phyloP scores from a whole-genome alignment of 1,140 invertebrate genomes.

The Diabrotica undecimpunctata region DNA sequence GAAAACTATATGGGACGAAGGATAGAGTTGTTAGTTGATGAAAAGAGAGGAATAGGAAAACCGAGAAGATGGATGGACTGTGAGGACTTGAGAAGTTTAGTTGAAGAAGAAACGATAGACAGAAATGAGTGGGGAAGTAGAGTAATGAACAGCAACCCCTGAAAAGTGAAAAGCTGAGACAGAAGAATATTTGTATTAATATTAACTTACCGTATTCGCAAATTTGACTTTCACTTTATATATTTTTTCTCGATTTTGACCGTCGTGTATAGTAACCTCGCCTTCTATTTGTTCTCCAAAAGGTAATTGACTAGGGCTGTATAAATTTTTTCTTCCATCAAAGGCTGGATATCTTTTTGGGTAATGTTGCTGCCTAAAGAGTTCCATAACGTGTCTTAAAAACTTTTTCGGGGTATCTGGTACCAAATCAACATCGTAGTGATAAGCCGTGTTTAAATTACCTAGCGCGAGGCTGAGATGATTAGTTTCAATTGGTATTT shows the following conservation, averaged over 20 bases:
- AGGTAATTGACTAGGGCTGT: conserved; percentile 41
- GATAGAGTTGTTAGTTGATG: too few relatives aligned
- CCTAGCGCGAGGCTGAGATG: conserved; percentile 54
- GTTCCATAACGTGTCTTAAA: conserved; percentile 42
- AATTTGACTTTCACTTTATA: conserved; percentile 60
- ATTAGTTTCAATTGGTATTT: conserved; percentile 54
- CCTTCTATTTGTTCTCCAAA: conserved; percentile 28
- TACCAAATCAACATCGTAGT: conserved; percentile 51
- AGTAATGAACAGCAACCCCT: too few relatives aligned
- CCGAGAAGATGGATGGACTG: too few relatives aligned
- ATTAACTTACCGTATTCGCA: conserved; percentile 43
- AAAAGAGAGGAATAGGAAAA: too few relatives aligned
- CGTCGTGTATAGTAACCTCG: conserved; percentile 40
- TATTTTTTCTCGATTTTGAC: conserved; percentile 52
- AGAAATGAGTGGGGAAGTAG: too few relatives aligned
- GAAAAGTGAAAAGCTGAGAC: too few relatives aligned
- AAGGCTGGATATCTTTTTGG: conserved; percentile 56
- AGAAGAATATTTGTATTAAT: too few relatives aligned
- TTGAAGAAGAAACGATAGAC: too few relatives aligned
- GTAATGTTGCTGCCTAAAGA: conserved; percentile 41
- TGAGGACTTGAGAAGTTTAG: too few relatives aligned
- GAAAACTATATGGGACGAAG: too few relatives aligned
- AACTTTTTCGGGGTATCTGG: conserved; percentile 49
- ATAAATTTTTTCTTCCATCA: conserved; percentile 68
- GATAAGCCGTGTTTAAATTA: conserved; percentile 47